Evolutionary conservation across 1,140 invertebrate species (phyloP), one percentile per base, ranked within the genome.

Genomic region (Drosophila equinoxialis): DNA sequence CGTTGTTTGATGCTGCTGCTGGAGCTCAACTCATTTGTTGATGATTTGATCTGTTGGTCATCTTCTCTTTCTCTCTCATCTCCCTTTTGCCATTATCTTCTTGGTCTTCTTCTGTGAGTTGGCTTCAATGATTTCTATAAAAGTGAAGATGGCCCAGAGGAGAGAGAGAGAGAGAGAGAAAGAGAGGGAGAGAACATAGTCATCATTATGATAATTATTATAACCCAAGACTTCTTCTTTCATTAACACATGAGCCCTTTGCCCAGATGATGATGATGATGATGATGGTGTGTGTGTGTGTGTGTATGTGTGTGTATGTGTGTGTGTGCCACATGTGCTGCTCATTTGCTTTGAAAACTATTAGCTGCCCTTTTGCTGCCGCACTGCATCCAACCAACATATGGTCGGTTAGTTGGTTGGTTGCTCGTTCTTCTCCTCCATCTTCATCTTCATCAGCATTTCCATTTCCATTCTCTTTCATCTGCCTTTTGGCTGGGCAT

Each of bases 281-380:
- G 26, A 26, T 26, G 30, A 30, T 30, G 26, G 5, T 26, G 26
- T 4, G 0, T 4, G 5, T 26, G 30, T 30, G 30, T 30, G 14
- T 37, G 13, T 64, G 42, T 33, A 6, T 63, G 23, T 30, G 42
- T 17, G 61, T 64, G 45, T 61, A n/a, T 63, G 26, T 62, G 51
- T 73, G 45, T 70, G 59, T 57, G 39, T 77, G 77, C 84, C 83
- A 86, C 83, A 86, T 86, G 83, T 86, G 83, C 79, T 86, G 82
- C 74, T 84, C 81, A 85, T 83, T 83, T 84, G 81, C 66, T 86
- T 86, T 87, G 82, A 86, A 86, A 86, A 86, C 82, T 86, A 86
- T 86, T 87, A 86, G 82, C 80, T 87, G 83, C 67, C 48, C 41
- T 71, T 45, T 23, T 77, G 65, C 17, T 74, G 63, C 39, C 51